Evolutionary conservation across 2,797 vertebrate genomes (phyloP), one percentile per base, ranked within the genome.

Genomic region (Luscinia megarhynchos): DNA sequence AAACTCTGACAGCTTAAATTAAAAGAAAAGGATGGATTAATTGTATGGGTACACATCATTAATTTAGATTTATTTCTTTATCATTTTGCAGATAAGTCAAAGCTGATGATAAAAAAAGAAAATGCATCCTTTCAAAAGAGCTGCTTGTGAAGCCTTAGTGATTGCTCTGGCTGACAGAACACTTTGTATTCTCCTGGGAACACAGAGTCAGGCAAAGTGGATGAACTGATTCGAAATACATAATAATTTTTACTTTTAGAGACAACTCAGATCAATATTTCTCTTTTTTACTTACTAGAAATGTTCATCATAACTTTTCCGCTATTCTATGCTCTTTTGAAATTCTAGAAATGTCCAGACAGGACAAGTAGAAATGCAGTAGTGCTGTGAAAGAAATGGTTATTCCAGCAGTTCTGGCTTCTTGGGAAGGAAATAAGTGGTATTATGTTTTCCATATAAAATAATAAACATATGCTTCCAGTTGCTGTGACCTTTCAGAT

Each of bases 391-490:
- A 80, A 86, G 26, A 86, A 73, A 84, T 57, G 34, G 72, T 54
- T 80, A 34, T 84, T 69, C 78, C 64, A 83, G 78, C 40, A 75
- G 69, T 91, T 91, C 86, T 89, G 78, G 10, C 64, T 92, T 87
- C 50, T 70, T 1, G 1, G 40, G 34, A 86, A 95, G 84, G 84
- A 83, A 95, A 55, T 46, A 89, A 74, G 46, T 45, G 58, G 18
- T 74, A 41, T 46, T 94, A 26, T 62, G 58, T 84, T 89, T 96
- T 89, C 75, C 29, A 23, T 83, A 85, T 75, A 51, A 83, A 95
- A 84, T 36, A 87, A 87, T 54, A 83, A 85, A 43, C 22, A 5
- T 51, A 43, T 3, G 18, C 26, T 94, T 92, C 61, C 64, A 85
- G 50, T 58, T 58, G 46, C 58, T 59, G 36, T 54, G 80, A 53